A percentile compares a stretch with the other conserved stretches of the same genome.
Evolutionary conservation across 1,140 invertebrate species (phyloP).

Genomic region (Nomia melanderi): DNA sequence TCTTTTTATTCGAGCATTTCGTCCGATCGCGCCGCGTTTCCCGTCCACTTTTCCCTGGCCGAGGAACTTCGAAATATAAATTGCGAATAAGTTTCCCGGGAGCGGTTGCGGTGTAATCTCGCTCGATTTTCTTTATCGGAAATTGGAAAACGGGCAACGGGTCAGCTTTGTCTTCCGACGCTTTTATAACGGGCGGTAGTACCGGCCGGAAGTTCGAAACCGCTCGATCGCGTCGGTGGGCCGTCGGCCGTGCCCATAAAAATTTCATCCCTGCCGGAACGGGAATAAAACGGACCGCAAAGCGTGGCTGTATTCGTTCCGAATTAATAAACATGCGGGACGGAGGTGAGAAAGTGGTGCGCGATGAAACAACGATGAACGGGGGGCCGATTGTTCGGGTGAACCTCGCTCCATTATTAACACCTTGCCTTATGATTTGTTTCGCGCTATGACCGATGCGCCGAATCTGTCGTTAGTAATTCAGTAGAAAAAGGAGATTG

Average conservation of each 20-base stretch:
- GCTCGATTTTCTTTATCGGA: slow-evolving; percentile 29
- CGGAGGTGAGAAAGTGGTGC: not conserved
- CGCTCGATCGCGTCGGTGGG: not conserved
- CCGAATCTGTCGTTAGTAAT: too few relatives aligned
- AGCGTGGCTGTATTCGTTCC: not conserved
- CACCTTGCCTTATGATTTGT: too few relatives aligned
- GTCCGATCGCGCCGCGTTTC: not conserved
- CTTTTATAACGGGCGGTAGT: slow-evolving; percentile 14
- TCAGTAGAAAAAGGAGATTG: too few relatives aligned
- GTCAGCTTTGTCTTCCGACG: slow-evolving; percentile 6
- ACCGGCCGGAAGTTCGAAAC: not conserved
- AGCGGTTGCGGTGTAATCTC: not conserved
- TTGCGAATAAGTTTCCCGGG: slow-evolving; percentile 2
- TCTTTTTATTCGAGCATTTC: not conserved
- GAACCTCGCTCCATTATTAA: too few relatives aligned
- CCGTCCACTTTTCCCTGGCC: slow-evolving; percentile 13
- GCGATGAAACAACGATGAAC: not conserved
- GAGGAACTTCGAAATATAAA: not conserved
- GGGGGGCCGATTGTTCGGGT: too few relatives aligned
- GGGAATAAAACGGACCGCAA: not conserved
- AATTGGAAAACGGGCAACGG: slow-evolving; percentile 25
- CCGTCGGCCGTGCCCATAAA: not conserved
- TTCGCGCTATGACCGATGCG: too few relatives aligned
- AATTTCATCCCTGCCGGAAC: not conserved
- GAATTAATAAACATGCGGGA: slow-evolving; percentile 6